phyloP scores from a whole-genome alignment of 2,797 vertebrate genomes.

The Lepus oiostolus region DNA sequence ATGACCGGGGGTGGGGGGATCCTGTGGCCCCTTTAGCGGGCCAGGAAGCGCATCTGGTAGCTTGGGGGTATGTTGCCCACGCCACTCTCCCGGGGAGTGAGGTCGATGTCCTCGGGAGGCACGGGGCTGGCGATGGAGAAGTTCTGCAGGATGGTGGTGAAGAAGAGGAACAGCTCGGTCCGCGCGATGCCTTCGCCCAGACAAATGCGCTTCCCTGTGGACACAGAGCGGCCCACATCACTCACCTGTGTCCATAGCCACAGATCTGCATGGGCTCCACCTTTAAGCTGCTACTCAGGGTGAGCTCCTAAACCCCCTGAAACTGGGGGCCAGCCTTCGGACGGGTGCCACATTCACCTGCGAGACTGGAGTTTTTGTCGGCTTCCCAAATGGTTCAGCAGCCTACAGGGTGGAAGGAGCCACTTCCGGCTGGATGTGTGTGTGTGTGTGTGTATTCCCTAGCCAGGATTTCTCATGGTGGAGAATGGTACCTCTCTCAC shows the following conservation, averaged over 20 bases:
- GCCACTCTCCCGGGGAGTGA: constrained; percentile 75
- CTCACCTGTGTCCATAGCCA: background rate
- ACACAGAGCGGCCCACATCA: background rate
- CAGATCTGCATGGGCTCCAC: background rate
- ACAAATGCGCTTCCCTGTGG: constrained; percentile 77
- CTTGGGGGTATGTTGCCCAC: constrained; percentile 72
- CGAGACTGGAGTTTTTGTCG: background rate
- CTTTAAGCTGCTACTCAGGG: background rate
- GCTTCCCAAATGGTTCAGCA: background rate
- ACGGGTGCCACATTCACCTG: background rate
- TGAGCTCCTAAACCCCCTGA: background rate
- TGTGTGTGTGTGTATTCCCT: no score
- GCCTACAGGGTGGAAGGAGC: rapidly evolving
- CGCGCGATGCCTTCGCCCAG: constrained; percentile 71
- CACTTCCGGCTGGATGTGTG: background rate
- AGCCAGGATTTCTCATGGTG: no score
- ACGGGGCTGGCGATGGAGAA: constrained; percentile 60
- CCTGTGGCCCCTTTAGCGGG: constrained; percentile 16
- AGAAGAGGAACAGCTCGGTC: constrained; percentile 77
- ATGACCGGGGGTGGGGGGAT: background rate
- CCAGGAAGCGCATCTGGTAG: constrained; percentile 79
- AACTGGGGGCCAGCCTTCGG: background rate
- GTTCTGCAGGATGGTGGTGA: constrained; percentile 80
- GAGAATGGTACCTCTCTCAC: no score
- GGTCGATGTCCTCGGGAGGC: constrained; percentile 77